Evolutionary conservation across 2,888 invertebrate species (phyloP), one percentile per base, ranked within the genome.

Genomic region (Latheticus oryzae): DNA sequence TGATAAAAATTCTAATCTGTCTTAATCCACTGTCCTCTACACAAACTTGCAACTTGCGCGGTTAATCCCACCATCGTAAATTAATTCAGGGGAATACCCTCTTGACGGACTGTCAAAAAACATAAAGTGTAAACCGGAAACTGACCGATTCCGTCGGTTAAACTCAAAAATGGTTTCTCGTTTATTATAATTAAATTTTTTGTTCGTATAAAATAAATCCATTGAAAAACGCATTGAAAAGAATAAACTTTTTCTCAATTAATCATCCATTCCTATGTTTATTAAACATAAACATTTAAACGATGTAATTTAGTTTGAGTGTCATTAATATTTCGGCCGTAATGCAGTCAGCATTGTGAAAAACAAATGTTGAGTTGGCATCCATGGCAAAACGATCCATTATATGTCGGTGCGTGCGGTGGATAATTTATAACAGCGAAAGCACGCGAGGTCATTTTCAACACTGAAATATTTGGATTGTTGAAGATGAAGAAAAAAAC

Each of bases 361-460:
- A 66, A 67, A 70, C 67, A 71, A 71, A 70, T 68, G 71, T 68
- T 68, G 28, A 68, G 70, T 70, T 72, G 70, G 68, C 70, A 69
- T 69, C 69, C 67, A 67, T 66, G 64, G 60, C 67, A 64, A 69
- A 71, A 68, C 70, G 69, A 72, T 72, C 66, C 70, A 71, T 72
- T 70, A 71, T 70, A 61, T 67, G 67, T 65, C 66, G 63, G 68
- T 70, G 70, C 71, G 71, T 71, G 70, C 64, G 65, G 57, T 51
- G 40, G 48, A 63, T 69, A 71, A 73, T 73, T 73, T 72, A 73
- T 73, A 62, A 58, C 65, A 53, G 53, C 51, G 60, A 63, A 59
- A 64, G 64, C 71, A 70, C 68, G 70, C 71, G 66, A 68, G 63
- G 62, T 63, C 64, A 51, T 53, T 56, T 47, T 48, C 51, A 51